phyloP scores from a whole-genome alignment of 2,888 invertebrate species.

The Pachycephus smyrnensis region DNA sequence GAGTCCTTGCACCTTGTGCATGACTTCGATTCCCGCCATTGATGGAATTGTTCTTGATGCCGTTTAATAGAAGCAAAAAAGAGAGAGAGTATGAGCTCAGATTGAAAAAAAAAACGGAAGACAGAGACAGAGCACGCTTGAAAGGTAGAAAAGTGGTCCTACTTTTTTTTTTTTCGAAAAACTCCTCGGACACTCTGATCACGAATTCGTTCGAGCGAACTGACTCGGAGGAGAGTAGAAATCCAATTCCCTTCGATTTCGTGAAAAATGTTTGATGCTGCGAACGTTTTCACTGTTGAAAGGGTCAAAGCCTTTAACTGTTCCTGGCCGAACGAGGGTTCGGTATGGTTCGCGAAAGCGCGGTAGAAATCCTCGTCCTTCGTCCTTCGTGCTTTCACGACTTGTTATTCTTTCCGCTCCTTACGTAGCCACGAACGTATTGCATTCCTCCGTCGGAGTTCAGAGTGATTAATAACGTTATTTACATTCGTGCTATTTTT shows the following conservation, averaged over 20 bases:
- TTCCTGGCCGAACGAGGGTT: too few species aligned
- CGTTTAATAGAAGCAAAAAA: neutral
- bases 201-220: constrained; percentile 41
- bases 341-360: too few species aligned
- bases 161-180: neutral
- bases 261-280: constrained; percentile 32
- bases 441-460: neutral
- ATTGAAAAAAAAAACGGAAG: neutral
- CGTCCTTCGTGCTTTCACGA: too few species aligned
- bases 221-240: constrained; percentile 24
- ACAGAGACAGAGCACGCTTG: neutral
- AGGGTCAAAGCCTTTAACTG: neutral
- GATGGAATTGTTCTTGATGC: neutral
- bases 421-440: neutral
- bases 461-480: neutral
- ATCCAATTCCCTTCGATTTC: constrained; percentile 40
- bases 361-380: too few species aligned
- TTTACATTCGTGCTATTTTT: neutral
- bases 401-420: neutral
- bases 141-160: neutral
- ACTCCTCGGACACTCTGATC: constrained; percentile 39
- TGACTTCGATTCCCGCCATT: neutral
- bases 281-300: constrained; percentile 16
- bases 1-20: neutral
- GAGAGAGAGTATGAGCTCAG: neutral